A percentile compares a stretch with the other conserved stretches of the same genome.
Conservation (phyloP, 2,888 invertebrate species). For the Andrena bucephala region DNA sequence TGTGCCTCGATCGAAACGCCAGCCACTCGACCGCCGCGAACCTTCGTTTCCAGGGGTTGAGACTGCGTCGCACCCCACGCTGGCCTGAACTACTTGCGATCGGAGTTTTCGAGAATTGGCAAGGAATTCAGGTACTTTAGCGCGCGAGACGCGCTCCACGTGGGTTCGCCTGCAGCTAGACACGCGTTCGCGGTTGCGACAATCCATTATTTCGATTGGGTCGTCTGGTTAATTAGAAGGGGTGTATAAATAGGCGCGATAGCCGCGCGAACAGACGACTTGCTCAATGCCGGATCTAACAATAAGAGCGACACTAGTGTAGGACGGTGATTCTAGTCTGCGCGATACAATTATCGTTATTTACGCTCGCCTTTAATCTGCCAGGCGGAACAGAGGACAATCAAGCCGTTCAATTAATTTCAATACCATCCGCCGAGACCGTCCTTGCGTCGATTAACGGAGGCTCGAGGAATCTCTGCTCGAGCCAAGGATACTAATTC, state of each 20-base stretch:
- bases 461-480: constrained; percentile 1
- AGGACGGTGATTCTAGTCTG: constrained; percentile 66
- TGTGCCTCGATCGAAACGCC: neutral
- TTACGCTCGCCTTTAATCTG: constrained; percentile 49
- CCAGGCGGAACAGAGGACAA: constrained; percentile 45
- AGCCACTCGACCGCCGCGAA: neutral
- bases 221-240: constrained; percentile 65
- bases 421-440: constrained; percentile 29
- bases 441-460: constrained; percentile 24
- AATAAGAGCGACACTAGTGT: constrained; percentile 64
- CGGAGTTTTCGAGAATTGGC: neutral
- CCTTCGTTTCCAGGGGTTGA: neutral
- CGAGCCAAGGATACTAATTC: constrained; percentile 1
- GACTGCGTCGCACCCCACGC: neutral
- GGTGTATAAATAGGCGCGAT: constrained; percentile 46
- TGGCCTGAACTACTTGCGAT: neutral
- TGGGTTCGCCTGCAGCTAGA: too few relatives aligned
- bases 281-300: constrained; percentile 73
- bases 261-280: constrained; percentile 56
- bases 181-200: constrained; percentile 13
- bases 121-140: neutral
- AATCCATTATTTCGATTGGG: constrained; percentile 44
- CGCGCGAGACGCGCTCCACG: neutral
- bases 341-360: constrained; percentile 64
- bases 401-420: constrained; percentile 45